phyloP scores from a whole-genome alignment of 2,797 vertebrate species.

The Caiman crocodilus region DNA sequence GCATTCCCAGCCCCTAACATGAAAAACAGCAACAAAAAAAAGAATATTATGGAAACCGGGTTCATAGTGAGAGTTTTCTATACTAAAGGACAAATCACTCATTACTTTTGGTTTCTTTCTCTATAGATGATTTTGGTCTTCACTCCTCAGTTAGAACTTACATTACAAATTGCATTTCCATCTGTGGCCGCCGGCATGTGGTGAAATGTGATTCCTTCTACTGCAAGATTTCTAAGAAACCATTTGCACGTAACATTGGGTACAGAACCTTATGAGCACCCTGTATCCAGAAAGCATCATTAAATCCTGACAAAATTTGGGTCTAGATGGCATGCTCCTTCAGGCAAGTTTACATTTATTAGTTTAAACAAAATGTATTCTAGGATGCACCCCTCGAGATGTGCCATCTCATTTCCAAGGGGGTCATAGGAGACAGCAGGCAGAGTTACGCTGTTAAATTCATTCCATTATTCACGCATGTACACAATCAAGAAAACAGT shows the following conservation, averaged over 20 bases:
- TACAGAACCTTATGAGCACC: neutral
- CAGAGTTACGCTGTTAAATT: neutral
- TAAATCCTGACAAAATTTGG: neutral
- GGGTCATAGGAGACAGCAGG: neutral
- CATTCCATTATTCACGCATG: neutral
- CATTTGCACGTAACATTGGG: neutral
- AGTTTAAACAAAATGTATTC: neutral
- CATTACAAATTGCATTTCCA: neutral
- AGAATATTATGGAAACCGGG: neutral
- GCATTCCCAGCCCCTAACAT: no score
- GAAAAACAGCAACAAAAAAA: neutral
- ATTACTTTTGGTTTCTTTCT: neutral
- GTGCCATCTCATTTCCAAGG: neutral
- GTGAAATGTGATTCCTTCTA: neutral
- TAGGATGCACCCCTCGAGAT: neutral
- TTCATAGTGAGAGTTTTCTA: neutral
- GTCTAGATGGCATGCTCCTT: neutral
- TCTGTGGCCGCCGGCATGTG: neutral
- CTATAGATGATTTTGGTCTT: fast-evolving
- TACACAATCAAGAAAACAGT: neutral
- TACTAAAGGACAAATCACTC: neutral
- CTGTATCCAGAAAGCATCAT: neutral
- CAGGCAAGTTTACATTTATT: neutral
- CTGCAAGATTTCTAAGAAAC: neutral
- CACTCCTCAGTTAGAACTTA: neutral